A percentile compares a stretch with the other conserved stretches of the same genome.
Evolutionary conservation across 2,113 vertebrate species (phyloP).

Genomic region (Cheirogaleus medius): DNA sequence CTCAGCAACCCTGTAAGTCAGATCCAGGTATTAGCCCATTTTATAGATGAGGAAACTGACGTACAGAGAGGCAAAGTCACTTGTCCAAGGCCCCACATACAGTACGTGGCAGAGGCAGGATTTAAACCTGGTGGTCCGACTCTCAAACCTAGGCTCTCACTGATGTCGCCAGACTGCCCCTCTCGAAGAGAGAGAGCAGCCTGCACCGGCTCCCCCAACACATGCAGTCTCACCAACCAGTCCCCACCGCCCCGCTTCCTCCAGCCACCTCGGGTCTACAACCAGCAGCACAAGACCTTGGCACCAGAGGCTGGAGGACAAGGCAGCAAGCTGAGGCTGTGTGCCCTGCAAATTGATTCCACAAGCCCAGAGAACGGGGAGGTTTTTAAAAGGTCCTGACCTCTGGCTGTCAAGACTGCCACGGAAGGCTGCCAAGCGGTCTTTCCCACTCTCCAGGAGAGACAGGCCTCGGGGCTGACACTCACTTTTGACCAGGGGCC

Average conservation of each 20-base stretch:
- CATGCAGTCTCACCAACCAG: accelerated
- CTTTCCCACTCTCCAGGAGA: conserved; percentile 73
- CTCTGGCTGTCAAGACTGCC: conserved; percentile 59
- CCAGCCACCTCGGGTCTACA: background rate
- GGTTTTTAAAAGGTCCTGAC: conserved; percentile 67
- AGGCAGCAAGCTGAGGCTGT: background rate
- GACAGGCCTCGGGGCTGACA: conserved; percentile 66
- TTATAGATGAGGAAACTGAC: background rate
- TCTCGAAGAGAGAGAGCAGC: background rate
- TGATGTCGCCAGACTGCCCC: accelerated
- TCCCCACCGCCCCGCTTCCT: accelerated
- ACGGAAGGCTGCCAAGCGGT: conserved; percentile 60
- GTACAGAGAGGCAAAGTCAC: background rate
- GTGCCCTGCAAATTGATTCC: conserved; percentile 70
- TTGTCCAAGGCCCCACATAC: background rate
- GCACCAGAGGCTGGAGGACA: background rate
- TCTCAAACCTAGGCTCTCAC: background rate
- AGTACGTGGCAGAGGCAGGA: background rate
- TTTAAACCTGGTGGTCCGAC: background rate
- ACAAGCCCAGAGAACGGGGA: conserved; percentile 60
- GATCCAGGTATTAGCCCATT: background rate
- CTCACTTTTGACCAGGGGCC: conserved; percentile 63
- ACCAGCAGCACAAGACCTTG: background rate
- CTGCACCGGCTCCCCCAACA: accelerated
- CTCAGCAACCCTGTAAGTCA: background rate